phyloP scores from a whole-genome alignment of 2,888 invertebrate species.

The Digitonthophagus gazella region DNA sequence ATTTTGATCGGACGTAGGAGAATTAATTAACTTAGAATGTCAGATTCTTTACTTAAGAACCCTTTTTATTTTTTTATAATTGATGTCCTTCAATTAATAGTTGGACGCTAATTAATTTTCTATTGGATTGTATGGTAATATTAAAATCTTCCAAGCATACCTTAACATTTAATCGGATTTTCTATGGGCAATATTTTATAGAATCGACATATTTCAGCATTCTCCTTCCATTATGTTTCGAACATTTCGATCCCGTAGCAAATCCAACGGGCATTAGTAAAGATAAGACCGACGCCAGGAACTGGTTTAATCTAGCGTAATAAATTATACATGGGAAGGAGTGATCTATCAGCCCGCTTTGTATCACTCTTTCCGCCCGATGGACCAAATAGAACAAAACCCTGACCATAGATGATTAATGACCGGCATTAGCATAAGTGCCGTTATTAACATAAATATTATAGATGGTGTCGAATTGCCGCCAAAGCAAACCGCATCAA shows the following conservation, averaged over 20 bases:
- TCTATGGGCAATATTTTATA: neutral
- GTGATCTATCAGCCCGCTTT: slow-evolving; percentile 11
- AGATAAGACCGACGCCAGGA: slow-evolving; percentile 7
- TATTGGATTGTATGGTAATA: too few species aligned
- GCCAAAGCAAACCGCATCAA: slow-evolving; percentile 4
- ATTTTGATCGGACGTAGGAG: too few species aligned
- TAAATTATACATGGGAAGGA: slow-evolving; percentile 9
- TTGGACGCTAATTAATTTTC: too few species aligned
- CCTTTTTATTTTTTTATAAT: too few species aligned
- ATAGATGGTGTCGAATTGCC: slow-evolving; percentile 13
- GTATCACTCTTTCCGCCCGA: slow-evolving; percentile 6
- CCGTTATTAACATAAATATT: slow-evolving; percentile 16
- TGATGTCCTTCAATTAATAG: too few species aligned
- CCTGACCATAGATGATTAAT: slow-evolving; percentile 14
- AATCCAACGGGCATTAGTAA: slow-evolving; percentile 11
- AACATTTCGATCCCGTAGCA: slow-evolving; percentile 2
- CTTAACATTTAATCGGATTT: slow-evolving; percentile 2
- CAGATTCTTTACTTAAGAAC: too few species aligned
- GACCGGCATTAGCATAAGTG: slow-evolving; percentile 18
- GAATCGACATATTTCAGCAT: neutral
- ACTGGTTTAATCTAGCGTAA: slow-evolving; percentile 11
- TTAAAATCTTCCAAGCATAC: too few species aligned
- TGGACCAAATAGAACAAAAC: slow-evolving; percentile 10
- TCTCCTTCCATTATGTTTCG: neutral
- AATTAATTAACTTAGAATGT: neutral